Percentiles rank a stretch among this genome's conserved stretches.
Conservation (phyloP, 2,797 vertebrate genomes). For the Malurus leucopterus region DNA sequence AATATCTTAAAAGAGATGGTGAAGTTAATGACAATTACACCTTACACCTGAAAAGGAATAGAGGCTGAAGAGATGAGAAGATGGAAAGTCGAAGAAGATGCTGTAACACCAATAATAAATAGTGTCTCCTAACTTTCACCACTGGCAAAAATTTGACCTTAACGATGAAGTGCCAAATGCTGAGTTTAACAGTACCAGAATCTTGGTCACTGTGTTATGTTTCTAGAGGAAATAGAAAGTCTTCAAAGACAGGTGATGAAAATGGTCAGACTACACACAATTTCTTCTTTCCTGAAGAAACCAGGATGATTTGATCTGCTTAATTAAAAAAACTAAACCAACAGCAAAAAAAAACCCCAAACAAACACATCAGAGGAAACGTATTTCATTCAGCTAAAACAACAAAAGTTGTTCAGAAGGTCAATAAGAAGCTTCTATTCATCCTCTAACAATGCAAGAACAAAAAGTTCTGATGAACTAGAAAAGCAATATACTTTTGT, state of each 20-base stretch:
- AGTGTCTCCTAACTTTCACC: not conserved
- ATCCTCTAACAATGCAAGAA: not conserved
- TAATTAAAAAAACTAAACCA: not conserved
- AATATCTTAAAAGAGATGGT: not conserved
- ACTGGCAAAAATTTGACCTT: not conserved
- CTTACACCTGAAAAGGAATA: not conserved
- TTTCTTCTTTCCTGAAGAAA: not conserved
- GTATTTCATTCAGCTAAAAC: not conserved
- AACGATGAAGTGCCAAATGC: fast-evolving
- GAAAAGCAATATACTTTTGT: conserved; percentile 22
- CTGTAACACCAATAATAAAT: not conserved
- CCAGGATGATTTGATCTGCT: not conserved
- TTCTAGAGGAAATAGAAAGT: not conserved
- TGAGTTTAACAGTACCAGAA: not conserved
- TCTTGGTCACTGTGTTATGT: not conserved
- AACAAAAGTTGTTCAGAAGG: not conserved
- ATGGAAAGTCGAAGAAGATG: not conserved
- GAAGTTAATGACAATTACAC: not conserved
- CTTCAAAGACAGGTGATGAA: not conserved
- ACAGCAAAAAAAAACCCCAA: not conserved
- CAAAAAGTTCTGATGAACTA: not conserved
- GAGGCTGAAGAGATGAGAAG: not conserved
- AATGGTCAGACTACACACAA: not conserved
- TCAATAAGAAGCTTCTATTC: not conserved
- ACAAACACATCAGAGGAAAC: not conserved